phyloP scores from a whole-genome alignment of 2,888 invertebrate genomes.

The Phrixothrix hirtus region DNA sequence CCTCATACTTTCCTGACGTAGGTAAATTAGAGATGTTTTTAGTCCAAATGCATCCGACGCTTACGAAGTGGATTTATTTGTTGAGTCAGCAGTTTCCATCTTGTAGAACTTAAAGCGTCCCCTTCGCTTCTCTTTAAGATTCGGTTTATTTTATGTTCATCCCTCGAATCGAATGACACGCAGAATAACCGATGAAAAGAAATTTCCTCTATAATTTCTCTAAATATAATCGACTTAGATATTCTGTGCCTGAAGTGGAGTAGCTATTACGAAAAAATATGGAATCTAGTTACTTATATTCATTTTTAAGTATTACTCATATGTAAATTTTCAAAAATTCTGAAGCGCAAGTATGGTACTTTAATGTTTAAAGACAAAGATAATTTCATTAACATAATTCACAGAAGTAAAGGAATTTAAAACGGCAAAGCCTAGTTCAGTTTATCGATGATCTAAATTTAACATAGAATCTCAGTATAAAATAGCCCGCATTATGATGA shows the following conservation, averaged over 20 bases:
- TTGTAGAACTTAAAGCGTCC: slow-evolving; percentile 23
- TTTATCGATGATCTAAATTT: slow-evolving; percentile 2
- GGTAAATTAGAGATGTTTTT: slow-evolving; percentile 32
- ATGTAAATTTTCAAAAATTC: too few relatives aligned
- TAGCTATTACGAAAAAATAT: too few relatives aligned
- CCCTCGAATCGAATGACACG: slow-evolving; percentile 5
- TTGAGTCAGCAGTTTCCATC: slow-evolving; percentile 22
- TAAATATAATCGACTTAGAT: slow-evolving; percentile 7
- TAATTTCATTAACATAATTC: too few relatives aligned
- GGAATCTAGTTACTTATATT: too few relatives aligned
- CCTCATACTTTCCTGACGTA: slow-evolving; percentile 34
- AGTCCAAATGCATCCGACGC: slow-evolving; percentile 20
- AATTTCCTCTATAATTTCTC: slow-evolving; percentile 11
- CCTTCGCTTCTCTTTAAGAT: slow-evolving; percentile 15
- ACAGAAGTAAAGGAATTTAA: too few relatives aligned
- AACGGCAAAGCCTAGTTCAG: too few relatives aligned
- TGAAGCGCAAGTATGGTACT: too few relatives aligned
- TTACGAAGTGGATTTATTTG: slow-evolving; percentile 26
- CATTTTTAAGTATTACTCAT: too few relatives aligned
- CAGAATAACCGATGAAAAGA: slow-evolving; percentile 11
- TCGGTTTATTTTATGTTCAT: slow-evolving; percentile 14
- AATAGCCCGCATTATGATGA: slow-evolving; percentile 8
- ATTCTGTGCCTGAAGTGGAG: slow-evolving; percentile 1
- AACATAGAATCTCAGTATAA: slow-evolving; percentile 3
- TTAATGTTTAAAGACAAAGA: too few relatives aligned